Evolutionary conservation across 2,888 invertebrate species (phyloP), one percentile per base, ranked within the genome.

Genomic region (Heliconius ismenius): DNA sequence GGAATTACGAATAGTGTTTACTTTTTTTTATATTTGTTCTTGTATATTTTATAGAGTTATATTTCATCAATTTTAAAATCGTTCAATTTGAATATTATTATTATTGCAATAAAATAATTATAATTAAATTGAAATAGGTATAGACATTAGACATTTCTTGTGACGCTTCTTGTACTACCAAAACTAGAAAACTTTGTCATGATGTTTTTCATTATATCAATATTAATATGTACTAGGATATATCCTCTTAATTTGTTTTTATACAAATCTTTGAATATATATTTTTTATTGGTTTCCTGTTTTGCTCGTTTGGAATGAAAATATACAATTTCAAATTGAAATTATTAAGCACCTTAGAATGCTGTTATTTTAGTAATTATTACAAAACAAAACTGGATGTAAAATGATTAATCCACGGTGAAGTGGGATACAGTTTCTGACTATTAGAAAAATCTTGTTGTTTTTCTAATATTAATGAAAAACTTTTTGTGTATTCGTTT

Each of bases 311-410:
- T 24, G 7, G 32, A 39, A 39, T 26, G 4, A 36, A 65, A 36
- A 36, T 36, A 65, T 36, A 11, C 36, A 36, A 36, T 65, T 36
- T n/a, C 11, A 36, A n/a, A 65, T 65, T 65, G n/a, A n/a, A 65
- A 65, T 65, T 36, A 4, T 64, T 62, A 62, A 62, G 9, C 58
- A 58, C n/a, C 58, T 58, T n/a, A 54, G 54, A 54, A 54, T 54
- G 21, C 7, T 54, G 7, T 54, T 54, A 54, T 21, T 21, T 21
- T 21, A 54, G 21, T 18, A 54, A 54, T 21, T 26, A 26, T 26
- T 26, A 26, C 26, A 26, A 26, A 26, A 26, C 2, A 26, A 26
- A 26, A 26, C 26, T 26, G 1, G 26, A 26, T 26, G 26, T 26
- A 26, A 26, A 26, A 26, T 26, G 1, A 26, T 26, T 26, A 26